Base-by-base conservation (phyloP, 2,113 vertebrate genomes). In the Motacilla tschutschensis region DNA sequence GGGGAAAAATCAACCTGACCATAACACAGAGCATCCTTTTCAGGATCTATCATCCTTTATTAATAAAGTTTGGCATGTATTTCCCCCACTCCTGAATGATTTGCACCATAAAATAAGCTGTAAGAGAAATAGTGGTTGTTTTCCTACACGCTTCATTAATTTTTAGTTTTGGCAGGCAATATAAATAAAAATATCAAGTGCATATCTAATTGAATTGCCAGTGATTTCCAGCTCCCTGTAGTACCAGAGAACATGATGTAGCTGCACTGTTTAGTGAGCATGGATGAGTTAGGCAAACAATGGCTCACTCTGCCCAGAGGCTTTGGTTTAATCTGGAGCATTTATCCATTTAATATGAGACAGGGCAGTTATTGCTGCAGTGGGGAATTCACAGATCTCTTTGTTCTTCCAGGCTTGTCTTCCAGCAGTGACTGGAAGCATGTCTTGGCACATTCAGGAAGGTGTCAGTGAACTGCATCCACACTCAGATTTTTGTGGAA, bases 131-230 rank as follows among this genome's bases (percentile, higher is more conserved):
- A 95, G 89, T 17, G 6, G 67, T 95, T 97, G 95, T 95, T 96
- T 97, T 94, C 79, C 91, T 93, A 82, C 90, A 89, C 8, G 65
- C 94, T 96, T 96, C 96, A 96, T 97, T 97, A 97, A 96, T 96
- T 96, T 94, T 93, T 94, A 95, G 93, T 95, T 94, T 96, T 95
- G 95, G 89, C 96, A 95, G 94, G 91, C 81, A 88, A 85, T 90
- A 92, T 94, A 94, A 95, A 96, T 96, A 94, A 93, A 94, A 95
- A 88, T 91, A 95, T 92, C 87, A 92, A 94, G 77, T 55, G 15
- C 85, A 88, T 79, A 85, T 96, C 95, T 97, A 96, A 97, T 94
- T 96, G 95, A 96, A 96, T 96, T 87, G 83, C 94, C 81, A 48
- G 38, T 88, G 89, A 96, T 91, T 95, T 92, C 86, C 67, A 92